A percentile compares a stretch with the other conserved stretches of the same genome.
phyloP scores from a whole-genome alignment of 2,797 vertebrate genomes.

The Anguilla anguilla region DNA sequence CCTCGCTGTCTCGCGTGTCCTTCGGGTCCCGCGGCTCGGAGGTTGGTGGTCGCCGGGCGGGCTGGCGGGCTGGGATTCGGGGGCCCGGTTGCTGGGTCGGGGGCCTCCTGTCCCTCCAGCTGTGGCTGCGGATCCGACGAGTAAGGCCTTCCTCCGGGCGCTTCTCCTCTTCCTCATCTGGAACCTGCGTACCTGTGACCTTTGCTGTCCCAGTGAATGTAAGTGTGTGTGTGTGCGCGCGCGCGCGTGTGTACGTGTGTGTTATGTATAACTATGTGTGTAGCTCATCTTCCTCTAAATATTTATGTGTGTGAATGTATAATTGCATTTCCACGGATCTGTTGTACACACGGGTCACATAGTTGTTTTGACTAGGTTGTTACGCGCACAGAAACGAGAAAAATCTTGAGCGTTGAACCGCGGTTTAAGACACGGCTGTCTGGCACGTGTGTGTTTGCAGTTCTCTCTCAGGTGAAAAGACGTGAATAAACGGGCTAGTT shows the following conservation, averaged over 20 bases:
- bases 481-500: background rate
- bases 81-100: constrained; percentile 61
- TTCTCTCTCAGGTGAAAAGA: background rate
- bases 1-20: no score
- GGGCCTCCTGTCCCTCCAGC: constrained; percentile 68
- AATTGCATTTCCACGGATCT: background rate
- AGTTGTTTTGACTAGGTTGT: background rate
- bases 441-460: background rate
- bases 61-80: constrained; percentile 46
- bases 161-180: constrained; percentile 40
- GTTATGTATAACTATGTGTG: background rate
- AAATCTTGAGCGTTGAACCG: no score
- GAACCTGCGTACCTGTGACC: constrained; percentile 41
- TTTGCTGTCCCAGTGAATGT: constrained; percentile 51
- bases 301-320: background rate
- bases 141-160: constrained; percentile 42
- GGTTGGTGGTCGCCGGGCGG: constrained; percentile 40
- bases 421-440: no score
- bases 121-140: constrained; percentile 63
- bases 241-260: background rate
- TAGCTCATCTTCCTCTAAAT: background rate
- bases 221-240: constrained; percentile 54
- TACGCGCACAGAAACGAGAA: background rate
- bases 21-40: constrained; percentile 10
- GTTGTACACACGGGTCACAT: background rate